Evolutionary conservation across 2,113 vertebrate species (phyloP), one percentile per base, ranked within the genome.

Genomic region (Corydoras maculifer): DNA sequence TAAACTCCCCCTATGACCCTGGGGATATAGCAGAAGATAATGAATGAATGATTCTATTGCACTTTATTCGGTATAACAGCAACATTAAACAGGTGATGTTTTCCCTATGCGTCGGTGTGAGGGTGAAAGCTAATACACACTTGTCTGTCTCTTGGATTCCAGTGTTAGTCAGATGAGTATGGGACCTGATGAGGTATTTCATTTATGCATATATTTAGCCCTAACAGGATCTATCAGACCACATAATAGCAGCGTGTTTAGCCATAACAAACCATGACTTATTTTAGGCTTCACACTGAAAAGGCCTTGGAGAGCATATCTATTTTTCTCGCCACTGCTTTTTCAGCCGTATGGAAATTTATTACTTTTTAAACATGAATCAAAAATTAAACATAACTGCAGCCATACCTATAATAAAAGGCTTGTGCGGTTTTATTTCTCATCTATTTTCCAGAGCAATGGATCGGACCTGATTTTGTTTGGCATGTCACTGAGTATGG

Each of bases 301-400:
- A 81, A 15, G 78, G 70, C 61, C 77, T 77, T 75, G 78, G 83
- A 78, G 83, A 75, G 77, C 75, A 70, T 78, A 81, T 75, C 18
- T n/a, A n/a, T n/a, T n/a, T n/a, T n/a, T n/a, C n/a, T n/a, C n/a
- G n/a, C n/a, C n/a, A n/a, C n/a, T n/a, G n/a, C n/a, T 25, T 80
- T 78, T 70, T 72, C 81, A 83, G 70, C 18, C 18, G 18, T 25
- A 79, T 82, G 84, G 76, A 79, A 83, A 83, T 86, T 86, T 81
- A 84, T 84, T 86, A 85, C 81, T 84, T 82, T 86, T 84, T 83
- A 85, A 85, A 71, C 73, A 84, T 86, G 83, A 86, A 87, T 88
- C 83, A 83, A 79, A 87, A 82, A 74, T 62, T 75, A 72, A 76
- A 76, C 64, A 66, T 71, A 76, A 73, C 62, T 80, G 83, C 84